Base-by-base conservation (phyloP, 2,113 vertebrate species). In the Clarias magur region DNA sequence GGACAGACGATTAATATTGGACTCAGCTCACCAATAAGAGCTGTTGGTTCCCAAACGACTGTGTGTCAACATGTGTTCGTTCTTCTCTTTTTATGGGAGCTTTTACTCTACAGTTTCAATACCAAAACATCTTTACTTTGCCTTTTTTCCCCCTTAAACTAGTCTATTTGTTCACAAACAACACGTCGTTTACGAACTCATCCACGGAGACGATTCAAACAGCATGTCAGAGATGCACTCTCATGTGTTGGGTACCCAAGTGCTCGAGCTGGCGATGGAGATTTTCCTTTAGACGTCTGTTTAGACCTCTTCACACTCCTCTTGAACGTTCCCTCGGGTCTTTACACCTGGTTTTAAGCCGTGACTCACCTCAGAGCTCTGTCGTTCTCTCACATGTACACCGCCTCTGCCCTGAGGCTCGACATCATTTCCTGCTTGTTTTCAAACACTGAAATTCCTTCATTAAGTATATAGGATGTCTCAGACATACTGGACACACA, bases 321-420 rank as follows among this genome's bases (percentile, higher is more conserved):
- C 88, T 62, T 84, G 94, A 92, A 92, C 88, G 78, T 86, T 89
- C 86, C 91, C 91, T 90, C 88, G 80, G 93, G 93, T 91, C 89
- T 91, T 89, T 91, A 93, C 93, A 94, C 93, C 94, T 95, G 94
- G 89, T 92, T 92, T 87, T 80, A 87, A 89, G 72, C 53, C 88
- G 12, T 5, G 87, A 83, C 63, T 67, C 81, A 67, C 81, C 17
- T 80, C 27, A 4, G 27, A 21, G 27, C 78, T 5, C 76, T 3
- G 16, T 56, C 30, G 17, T 57, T 23, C 34, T 38, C 57, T 3
- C 57, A 90, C 85, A 90, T 65, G 60, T 83, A 72, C 59, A 21
- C 53, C 19, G 6, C 3, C 19, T 70, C 92, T 93, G 89, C 90
- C 93, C 88, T 54, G 59, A 87, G 92, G 91, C 90, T 88, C 70